These are phyloP conservation scores for Romanogobio albipinnatus DNA, from an alignment of 2,113 vertebrate genomes.

Conservation along the genomic window DNA sequence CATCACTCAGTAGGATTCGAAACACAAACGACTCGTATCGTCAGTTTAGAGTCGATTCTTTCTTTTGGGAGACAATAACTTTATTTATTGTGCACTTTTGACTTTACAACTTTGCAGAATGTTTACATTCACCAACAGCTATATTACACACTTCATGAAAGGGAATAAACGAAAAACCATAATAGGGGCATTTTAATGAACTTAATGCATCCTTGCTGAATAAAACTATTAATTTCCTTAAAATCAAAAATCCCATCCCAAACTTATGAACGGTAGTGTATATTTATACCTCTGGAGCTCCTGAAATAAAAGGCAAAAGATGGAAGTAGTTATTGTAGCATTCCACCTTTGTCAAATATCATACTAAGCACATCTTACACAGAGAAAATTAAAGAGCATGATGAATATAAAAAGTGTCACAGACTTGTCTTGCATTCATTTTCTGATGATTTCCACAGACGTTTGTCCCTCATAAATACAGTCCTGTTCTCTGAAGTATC, in stretches of 20 bases:
- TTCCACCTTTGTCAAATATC: background rate
- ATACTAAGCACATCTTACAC: background rate
- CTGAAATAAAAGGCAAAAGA: background rate
- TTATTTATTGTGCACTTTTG: no score
- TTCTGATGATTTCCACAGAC: background rate
- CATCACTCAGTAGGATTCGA: no score
- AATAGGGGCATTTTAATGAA: background rate
- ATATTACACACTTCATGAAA: no score
- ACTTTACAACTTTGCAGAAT: no score
- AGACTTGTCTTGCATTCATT: background rate
- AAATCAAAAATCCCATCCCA: background rate
- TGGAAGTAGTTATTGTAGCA: background rate
- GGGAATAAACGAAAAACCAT: no score
- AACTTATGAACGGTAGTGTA: background rate
- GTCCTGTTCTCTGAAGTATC: background rate
- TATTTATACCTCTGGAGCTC: background rate
- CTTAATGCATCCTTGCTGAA: background rate
- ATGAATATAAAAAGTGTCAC: background rate
- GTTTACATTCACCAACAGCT: no score
- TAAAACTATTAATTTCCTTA: background rate
- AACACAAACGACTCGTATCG: no score
- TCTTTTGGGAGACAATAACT: no score
- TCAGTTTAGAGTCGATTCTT: no score
- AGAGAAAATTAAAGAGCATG: background rate
- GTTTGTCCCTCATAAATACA: background rate